Evolutionary conservation across 2,113 vertebrate species (phyloP).

Genomic region (Rattus rattus): DNA sequence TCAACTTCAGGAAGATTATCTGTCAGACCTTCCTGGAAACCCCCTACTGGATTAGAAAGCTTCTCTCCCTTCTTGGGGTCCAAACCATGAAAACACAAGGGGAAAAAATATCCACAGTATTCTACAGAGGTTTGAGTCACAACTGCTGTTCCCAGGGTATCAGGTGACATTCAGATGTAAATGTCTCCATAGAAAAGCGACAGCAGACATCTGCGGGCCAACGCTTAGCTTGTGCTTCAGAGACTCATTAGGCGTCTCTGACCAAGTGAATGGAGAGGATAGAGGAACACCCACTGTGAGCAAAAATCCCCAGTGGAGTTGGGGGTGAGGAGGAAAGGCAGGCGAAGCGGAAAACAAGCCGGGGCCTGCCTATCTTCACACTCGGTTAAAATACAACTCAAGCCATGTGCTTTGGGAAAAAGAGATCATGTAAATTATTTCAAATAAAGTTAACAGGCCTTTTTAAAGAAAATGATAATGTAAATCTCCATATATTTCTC

Average conservation of each 20-base stretch:
- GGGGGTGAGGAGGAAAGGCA: neutral
- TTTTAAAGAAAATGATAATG: neutral
- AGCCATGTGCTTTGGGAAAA: neutral
- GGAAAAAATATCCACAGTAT: neutral
- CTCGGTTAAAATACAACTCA: neutral
- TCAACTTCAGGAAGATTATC: neutral
- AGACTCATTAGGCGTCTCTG: neutral
- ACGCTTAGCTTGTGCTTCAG: neutral
- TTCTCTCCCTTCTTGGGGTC: neutral
- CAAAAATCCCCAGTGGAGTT: neutral
- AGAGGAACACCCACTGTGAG: neutral
- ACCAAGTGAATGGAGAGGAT: neutral
- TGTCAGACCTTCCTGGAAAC: neutral
- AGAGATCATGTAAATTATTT: neutral
- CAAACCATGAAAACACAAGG: constrained; percentile 1
- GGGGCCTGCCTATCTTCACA: neutral
- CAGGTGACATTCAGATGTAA: constrained; percentile 52
- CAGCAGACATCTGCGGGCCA: neutral
- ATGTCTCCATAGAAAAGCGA: neutral
- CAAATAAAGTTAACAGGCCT: constrained; percentile 9
- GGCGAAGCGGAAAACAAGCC: neutral
- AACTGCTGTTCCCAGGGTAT: neutral
- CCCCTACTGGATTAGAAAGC: neutral
- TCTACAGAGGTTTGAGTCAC: neutral
- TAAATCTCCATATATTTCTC: neutral